Conservation (phyloP, 2,113 vertebrate species). For the Chionodraco myersi region DNA sequence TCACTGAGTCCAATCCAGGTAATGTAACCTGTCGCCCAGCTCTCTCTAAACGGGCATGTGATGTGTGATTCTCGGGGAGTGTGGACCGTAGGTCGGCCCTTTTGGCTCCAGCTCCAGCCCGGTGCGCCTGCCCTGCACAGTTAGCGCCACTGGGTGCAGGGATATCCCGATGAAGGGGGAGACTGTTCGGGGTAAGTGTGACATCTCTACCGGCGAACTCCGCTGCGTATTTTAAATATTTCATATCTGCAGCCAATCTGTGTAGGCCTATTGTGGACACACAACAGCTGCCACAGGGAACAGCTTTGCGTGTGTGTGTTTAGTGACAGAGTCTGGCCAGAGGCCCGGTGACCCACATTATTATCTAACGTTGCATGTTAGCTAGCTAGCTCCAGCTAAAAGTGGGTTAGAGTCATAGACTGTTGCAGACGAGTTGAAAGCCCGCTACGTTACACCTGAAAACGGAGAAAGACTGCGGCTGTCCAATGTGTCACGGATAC, state of each 20-base stretch:
- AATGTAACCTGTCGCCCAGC: neutral
- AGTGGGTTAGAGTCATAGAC: conserved; percentile 42
- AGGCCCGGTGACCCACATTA: conserved; percentile 86
- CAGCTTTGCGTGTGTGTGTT: conserved; percentile 10
- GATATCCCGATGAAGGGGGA: conserved; percentile 56
- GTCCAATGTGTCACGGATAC: neutral
- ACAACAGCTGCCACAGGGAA: neutral
- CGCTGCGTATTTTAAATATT: neutral
- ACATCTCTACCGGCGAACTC: conserved; percentile 4
- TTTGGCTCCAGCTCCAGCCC: conserved; percentile 70
- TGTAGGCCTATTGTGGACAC: neutral
- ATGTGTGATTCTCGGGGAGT: conserved; percentile 42
- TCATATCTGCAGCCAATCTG: neutral
- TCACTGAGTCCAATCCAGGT: neutral
- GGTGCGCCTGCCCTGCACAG: conserved; percentile 56
- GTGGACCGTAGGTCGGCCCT: conserved; percentile 43
- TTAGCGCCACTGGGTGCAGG: conserved; percentile 74
- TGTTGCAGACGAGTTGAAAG: conserved; percentile 33
- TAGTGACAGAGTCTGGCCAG: conserved; percentile 39
- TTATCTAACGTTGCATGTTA: conserved; percentile 67
- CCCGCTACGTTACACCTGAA: neutral
- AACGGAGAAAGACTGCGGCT: neutral
- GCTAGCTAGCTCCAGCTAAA: conserved; percentile 65
- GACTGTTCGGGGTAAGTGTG: conserved; percentile 56
- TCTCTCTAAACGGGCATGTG: neutral